Evolutionary conservation across 2,797 vertebrate species (phyloP).

Genomic region (Champsocephalus gunnari): DNA sequence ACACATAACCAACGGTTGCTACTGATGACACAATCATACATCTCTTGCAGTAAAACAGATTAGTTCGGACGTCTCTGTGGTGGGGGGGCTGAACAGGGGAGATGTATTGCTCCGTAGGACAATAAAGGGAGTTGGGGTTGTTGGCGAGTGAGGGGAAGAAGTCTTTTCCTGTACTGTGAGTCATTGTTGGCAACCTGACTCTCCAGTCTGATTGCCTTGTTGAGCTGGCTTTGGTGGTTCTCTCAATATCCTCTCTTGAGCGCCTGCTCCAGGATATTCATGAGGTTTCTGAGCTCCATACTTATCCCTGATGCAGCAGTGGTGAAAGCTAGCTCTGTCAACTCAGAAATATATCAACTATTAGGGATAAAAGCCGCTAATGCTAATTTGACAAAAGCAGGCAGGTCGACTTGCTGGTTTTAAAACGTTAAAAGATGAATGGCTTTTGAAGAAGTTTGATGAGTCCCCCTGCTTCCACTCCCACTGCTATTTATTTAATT

Average conservation of each 20-base stretch:
- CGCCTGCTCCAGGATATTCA: conserved; percentile 58
- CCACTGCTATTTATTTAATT: not conserved
- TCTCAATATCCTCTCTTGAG: conserved; percentile 59
- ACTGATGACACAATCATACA: conserved; percentile 26
- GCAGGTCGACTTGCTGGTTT: not conserved
- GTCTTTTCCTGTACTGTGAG: conserved; percentile 72
- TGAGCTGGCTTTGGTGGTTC: conserved; percentile 66
- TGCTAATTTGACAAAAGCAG: not conserved
- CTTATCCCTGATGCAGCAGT: conserved; percentile 32
- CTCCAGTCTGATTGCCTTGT: conserved; percentile 73
- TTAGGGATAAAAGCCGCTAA: not conserved
- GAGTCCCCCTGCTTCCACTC: too few relatives aligned
- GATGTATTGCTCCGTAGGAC: conserved; percentile 51
- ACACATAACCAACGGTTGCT: conserved; percentile 1
- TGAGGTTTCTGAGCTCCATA: conserved; percentile 44
- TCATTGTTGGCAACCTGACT: conserved; percentile 74
- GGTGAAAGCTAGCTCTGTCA: conserved; percentile 17
- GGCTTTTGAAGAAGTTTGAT: not conserved
- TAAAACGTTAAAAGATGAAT: not conserved
- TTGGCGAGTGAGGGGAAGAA: conserved; percentile 53
- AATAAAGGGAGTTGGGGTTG: conserved; percentile 57
- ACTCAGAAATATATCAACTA: conserved; percentile 11
- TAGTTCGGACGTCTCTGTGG: conserved; percentile 7
- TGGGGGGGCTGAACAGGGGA: conserved; percentile 13
- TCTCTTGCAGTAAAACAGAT: conserved; percentile 15